Evolutionary conservation across 2,888 invertebrate genomes (phyloP), one percentile per base, ranked within the genome.

Genomic region (Cryptus viduatorius): DNA sequence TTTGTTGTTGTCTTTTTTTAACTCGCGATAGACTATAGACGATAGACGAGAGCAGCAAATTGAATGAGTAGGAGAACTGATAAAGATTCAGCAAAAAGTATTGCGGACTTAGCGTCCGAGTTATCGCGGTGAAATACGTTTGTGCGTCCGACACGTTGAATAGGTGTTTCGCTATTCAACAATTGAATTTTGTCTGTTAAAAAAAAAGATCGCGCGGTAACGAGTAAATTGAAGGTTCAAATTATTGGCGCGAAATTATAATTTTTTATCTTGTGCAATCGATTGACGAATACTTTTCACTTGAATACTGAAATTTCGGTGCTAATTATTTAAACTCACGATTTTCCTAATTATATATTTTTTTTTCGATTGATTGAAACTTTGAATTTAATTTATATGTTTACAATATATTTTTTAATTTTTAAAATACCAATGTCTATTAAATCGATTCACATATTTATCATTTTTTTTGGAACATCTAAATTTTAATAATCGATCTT

Each of bases 41-140:
- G 67, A 77, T 53, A 64, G 37, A 24, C 24, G 24, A 24, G 50
- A 61, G 4, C 14, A 44, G 24, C 24, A 44, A 19, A 19, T 68
- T 29, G 71, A 83, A 79, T 46, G 42, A 59, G n/a, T 53, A 59
- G n/a, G 31, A n/a, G 12, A 59, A 72, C 64, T 69, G 68, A 72
- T 79, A 71, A 80, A 76, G 48, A 84, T 84, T 72, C 24, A 59
- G 31, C 61, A 31, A 10, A 8, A 68, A 24, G 44, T 24, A 50
- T 44, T 46, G 37, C 68, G 29, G 1, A 16, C 42, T 19, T 24
- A 1, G 24, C 24, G 19, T 14, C 14, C 31, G 1, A 16, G 46
- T 73, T 73, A 61, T 61, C 73, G 61, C 19, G 24, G 44, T 12
- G n/a, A 46, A 59, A 29, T 4, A 46, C n/a, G 24, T 37, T 37